Base-by-base conservation (phyloP, 2,888 invertebrate genomes). In the Alitta virens region DNA sequence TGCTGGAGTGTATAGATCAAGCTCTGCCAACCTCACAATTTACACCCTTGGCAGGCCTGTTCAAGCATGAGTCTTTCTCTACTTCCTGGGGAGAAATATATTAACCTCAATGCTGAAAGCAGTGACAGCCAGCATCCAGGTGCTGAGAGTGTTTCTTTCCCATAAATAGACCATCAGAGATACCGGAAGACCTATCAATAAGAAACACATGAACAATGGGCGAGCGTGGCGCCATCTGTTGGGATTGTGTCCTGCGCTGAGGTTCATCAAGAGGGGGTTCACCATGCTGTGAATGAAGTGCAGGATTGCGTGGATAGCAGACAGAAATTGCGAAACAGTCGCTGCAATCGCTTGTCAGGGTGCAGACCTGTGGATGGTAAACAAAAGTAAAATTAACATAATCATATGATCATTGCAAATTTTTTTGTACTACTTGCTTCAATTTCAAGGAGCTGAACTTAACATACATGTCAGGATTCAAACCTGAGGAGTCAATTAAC, bases 311-410 rank as follows among this genome's bases (percentile, higher is more conserved):
- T 94, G 75, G 92, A 90, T 1, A 97, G 85, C 60, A 97, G 85
- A 77, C 94, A 94, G 75, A 95, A 89, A 81, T 97, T 97, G 60
- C 94, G 87, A 79, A 91, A 93, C 21, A 97, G 84, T 65, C 94
- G 85, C 18, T 91, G 86, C 72, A 94, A 89, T 72, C 95, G 87
- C 76, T 92, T 91, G 73, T 94, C 92, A 0, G 92, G 91, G 71
- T 91, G 90, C 43, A 95, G 84, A 9, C 91, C 33, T n/a, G n/a
- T n/a, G n/a, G n/a, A n/a, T n/a, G n/a, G n/a, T n/a, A n/a, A n/a
- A n/a, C n/a, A n/a, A n/a, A n/a, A n/a, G n/a, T n/a, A n/a, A n/a
- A n/a, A n/a, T n/a, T n/a, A n/a, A n/a, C n/a, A n/a, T n/a, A n/a
- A n/a, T n/a, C n/a, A n/a, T n/a, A n/a, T n/a, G n/a, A n/a, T n/a